Percentiles rank a stretch among this genome's conserved stretches.
phyloP scores from a whole-genome alignment of 2,797 vertebrate genomes.

The Huso huso region DNA sequence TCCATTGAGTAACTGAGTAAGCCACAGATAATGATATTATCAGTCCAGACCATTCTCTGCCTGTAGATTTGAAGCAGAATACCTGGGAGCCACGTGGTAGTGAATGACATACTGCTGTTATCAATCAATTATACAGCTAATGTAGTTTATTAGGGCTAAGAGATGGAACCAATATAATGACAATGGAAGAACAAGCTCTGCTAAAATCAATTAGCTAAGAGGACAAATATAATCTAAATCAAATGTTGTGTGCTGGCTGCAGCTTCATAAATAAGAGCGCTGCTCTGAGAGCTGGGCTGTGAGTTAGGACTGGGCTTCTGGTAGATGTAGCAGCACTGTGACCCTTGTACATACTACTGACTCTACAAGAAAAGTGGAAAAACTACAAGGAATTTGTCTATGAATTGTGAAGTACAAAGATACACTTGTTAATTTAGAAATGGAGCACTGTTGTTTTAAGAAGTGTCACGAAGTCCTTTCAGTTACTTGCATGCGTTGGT shows the following conservation, averaged over 20 bases:
- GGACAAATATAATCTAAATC: conserved; percentile 58
- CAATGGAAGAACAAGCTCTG: conserved; percentile 42
- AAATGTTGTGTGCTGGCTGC: conserved; percentile 18
- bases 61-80: conserved; percentile 32
- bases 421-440: no score
- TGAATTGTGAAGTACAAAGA: no score
- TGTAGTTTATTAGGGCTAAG: conserved; percentile 44
- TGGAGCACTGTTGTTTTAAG: no score
- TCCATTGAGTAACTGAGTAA: conserved; percentile 58
- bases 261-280: background rate
- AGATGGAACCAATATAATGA: conserved; percentile 42
- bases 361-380: no score
- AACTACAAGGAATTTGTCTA: no score
- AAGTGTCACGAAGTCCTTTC: no score
- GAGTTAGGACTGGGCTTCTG: conserved; percentile 24
- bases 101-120: conserved; percentile 34
- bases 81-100: conserved; percentile 38
- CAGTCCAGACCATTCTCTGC: conserved; percentile 46
- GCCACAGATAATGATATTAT: conserved; percentile 59
- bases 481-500: no score
- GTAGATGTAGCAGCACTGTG: conserved; percentile 12
- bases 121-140: conserved; percentile 45
- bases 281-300: conserved; percentile 22
- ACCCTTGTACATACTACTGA: no score
- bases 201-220: conserved; percentile 65